Base-by-base conservation (phyloP, 2,888 invertebrate genomes). In the Dicranocentrus wangi region DNA sequence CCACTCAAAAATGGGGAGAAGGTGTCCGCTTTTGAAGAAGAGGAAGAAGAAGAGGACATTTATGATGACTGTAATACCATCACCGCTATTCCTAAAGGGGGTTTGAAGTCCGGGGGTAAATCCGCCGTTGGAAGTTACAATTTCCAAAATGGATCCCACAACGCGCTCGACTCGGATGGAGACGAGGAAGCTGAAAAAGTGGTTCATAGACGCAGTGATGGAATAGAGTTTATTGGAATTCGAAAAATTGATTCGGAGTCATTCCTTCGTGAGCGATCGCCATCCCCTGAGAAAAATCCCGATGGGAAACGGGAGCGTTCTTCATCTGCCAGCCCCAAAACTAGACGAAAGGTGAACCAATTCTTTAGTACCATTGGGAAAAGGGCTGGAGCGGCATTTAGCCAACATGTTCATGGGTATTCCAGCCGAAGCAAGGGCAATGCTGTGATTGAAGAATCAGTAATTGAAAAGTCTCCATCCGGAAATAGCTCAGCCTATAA, bases 351-450 rank as follows among this genome's bases (percentile, higher is more conserved):
- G 83, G 85, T 87, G 1, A 87, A 87, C 68, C 87, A 87, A 42
- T 87, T 87, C 63, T 87, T 87, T 68, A 87, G 87, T 65, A 87
- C 87, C 10, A 85, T 87, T 51, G 87, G 87, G 13, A 87, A 86
- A 68, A 85, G 77, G 63, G 86, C 87, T 23, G 87, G 87, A 27
- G 87, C 87, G n/a, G 87, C 87, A 8, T 87, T 86, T 51, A 85
- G 83, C 43, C 82, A 72, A 55, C 81, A 78, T 47, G 80, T 73
- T 17, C 65, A 79, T 28, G 78, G 78, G 28, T 81, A 70, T 60
- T 71, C 81, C 1, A 53, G 76, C 25, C 68, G 82, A 28, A 53
- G 76, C 28, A 71, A 83, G 27, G 79, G 82, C 39, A 76, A 77
- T 58, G 60, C 82, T 15, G 71, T 82, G 23, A 75, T 82, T 32